Evolutionary conservation across 2,113 vertebrate genomes (phyloP).

Genomic region (Pipa parva): DNA sequence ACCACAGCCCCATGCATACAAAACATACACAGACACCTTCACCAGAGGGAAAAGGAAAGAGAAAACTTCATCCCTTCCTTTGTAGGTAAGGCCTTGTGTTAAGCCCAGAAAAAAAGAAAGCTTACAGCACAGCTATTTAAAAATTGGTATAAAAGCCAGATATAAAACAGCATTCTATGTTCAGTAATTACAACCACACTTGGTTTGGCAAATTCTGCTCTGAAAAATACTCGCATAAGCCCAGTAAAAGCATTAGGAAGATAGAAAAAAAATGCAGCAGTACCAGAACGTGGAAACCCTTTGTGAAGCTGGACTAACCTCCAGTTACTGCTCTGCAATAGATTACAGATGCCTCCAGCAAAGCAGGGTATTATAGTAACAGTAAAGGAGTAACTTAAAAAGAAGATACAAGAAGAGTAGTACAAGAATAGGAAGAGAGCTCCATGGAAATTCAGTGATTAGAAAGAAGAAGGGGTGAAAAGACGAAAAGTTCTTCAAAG

Average conservation of each 20-base stretch:
- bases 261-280: conserved; percentile 53
- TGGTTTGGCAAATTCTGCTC: conserved; percentile 47
- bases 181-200: conserved; percentile 43
- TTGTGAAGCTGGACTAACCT: conserved; percentile 5
- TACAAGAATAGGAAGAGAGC: conserved; percentile 31
- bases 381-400: conserved; percentile 7
- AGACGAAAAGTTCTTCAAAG: conserved; percentile 59
- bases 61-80: not conserved
- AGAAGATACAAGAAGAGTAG: not conserved
- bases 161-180: conserved; percentile 27
- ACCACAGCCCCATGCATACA: conserved; percentile 4
- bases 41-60: not conserved
- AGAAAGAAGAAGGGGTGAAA: conserved; percentile 53
- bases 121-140: conserved; percentile 9
- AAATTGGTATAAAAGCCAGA: conserved; percentile 31
- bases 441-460: conserved; percentile 62
- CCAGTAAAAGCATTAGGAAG: conserved; percentile 46
- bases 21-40: not conserved
- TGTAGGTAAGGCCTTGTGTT: conserved; percentile 10
- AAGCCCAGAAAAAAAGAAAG: not conserved
- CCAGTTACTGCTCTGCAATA: conserved; percentile 19
- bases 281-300: conserved; percentile 54
- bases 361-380: conserved; percentile 1
- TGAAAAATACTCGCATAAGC: conserved; percentile 48
- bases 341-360: conserved; percentile 14